Conservation (phyloP, 2,888 invertebrate species). For the Orthosia gracilis region DNA sequence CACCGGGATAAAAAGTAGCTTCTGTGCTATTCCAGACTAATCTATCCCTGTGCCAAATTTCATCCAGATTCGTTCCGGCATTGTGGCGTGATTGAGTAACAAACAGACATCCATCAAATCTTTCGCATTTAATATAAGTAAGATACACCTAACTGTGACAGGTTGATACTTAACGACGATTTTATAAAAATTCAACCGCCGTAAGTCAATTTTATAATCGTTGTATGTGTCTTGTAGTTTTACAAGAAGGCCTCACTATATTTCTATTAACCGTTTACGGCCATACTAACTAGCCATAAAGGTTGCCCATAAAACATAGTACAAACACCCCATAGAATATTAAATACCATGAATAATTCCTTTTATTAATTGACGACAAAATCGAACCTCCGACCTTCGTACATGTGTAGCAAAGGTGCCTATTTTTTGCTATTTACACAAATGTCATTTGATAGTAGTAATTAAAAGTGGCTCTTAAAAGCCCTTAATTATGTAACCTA, state of each 20-base stretch:
- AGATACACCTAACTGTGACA: no score
- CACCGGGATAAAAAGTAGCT: no score
- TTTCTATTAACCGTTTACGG: slow-evolving; percentile 15
- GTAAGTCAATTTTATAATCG: neutral
- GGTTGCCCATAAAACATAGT: slow-evolving; percentile 40
- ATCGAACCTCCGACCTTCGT: slow-evolving; percentile 28
- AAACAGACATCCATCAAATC: no score
- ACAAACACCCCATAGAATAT: slow-evolving; percentile 34
- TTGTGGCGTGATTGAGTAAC: no score
- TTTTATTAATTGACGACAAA: slow-evolving; percentile 41
- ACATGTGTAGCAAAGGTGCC: slow-evolving; percentile 51
- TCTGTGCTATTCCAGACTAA: no score
- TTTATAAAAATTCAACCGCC: neutral
- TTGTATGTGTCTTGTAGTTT: neutral
- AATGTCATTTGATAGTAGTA: slow-evolving; percentile 68
- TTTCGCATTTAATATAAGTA: no score
- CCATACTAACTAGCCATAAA: slow-evolving; percentile 28
- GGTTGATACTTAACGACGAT: neutral
- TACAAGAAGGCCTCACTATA: slow-evolving; percentile 11
- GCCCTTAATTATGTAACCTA: slow-evolving; percentile 71
- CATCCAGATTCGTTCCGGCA: no score
- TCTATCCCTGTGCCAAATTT: no score
- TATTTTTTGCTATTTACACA: slow-evolving; percentile 58
- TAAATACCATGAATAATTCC: slow-evolving; percentile 40
- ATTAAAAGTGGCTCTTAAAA: slow-evolving; percentile 72